Percentiles rank a stretch among this genome's conserved stretches.
Evolutionary conservation across 1,140 invertebrate species (phyloP).

Genomic region (Sitophilus oryzae): DNA sequence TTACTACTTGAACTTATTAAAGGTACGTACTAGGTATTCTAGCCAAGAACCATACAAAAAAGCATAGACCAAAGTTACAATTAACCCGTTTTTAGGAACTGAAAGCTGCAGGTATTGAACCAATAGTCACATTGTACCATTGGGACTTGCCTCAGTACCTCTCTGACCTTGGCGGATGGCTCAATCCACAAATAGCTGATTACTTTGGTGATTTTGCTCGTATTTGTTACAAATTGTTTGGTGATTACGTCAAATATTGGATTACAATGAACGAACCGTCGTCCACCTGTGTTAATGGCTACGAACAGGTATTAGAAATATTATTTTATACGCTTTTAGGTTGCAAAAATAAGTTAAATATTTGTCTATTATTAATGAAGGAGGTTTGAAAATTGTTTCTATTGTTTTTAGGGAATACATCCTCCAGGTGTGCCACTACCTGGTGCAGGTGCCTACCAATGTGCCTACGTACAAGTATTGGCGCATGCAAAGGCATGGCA

Average conservation of each 20-base stretch:
- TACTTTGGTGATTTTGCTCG: slow-evolving; percentile 41
- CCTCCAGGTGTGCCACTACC: slow-evolving; percentile 30
- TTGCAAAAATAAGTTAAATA: neutral
- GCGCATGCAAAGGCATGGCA: slow-evolving; percentile 60
- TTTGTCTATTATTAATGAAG: neutral
- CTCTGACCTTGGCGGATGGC: slow-evolving; percentile 50
- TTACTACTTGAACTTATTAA: slow-evolving; percentile 55
- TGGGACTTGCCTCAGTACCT: slow-evolving; percentile 43
- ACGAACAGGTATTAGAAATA: too few species aligned
- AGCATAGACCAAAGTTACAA: too few species aligned
- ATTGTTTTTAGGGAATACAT: neutral
- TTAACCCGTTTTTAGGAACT: slow-evolving; percentile 38
- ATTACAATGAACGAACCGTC: slow-evolving; percentile 50
- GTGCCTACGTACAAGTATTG: slow-evolving; percentile 56
- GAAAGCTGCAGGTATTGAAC: slow-evolving; percentile 46
- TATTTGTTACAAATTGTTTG: slow-evolving; percentile 28
- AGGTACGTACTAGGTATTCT: slow-evolving; percentile 2
- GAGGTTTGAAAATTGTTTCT: neutral
- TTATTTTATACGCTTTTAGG: neutral
- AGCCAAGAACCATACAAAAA: neutral
- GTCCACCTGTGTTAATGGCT: slow-evolving; percentile 34
- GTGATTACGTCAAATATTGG: slow-evolving; percentile 46
- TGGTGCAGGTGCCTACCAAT: slow-evolving; percentile 50
- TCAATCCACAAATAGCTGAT: slow-evolving; percentile 38
- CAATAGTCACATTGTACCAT: slow-evolving; percentile 48